Evolutionary conservation across 2,888 invertebrate species (phyloP).

Genomic region (Cheiracanthium punctorium): DNA sequence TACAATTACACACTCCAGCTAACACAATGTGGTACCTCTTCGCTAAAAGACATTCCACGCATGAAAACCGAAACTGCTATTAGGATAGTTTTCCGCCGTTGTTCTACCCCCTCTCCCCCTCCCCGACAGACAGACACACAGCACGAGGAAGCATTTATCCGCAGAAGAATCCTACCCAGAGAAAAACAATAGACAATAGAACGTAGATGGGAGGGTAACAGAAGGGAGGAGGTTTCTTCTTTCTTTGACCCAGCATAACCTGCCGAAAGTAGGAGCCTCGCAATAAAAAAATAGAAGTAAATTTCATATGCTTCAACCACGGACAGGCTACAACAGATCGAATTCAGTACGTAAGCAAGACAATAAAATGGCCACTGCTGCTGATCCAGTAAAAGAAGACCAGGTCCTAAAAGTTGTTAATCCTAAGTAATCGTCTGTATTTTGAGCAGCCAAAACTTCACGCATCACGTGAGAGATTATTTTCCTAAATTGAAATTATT

Average conservation of each 20-base stretch:
- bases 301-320: neutral
- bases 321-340: neutral
- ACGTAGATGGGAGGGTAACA: neutral
- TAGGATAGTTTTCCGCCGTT: neutral
- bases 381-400: neutral
- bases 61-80: neutral
- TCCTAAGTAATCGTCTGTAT: neutral
- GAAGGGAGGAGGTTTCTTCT: neutral
- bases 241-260: neutral
- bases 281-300: neutral
- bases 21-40: too few species aligned
- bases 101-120: too few species aligned
- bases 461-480: neutral
- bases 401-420: neutral
- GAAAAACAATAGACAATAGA: slow-evolving; percentile 6
- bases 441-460: neutral
- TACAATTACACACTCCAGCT: too few species aligned
- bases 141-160: slow-evolving; percentile 8
- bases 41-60: neutral
- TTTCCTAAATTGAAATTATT: neutral
- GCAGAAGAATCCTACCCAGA: neutral
- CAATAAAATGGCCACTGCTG: neutral
- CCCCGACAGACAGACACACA: too few species aligned
- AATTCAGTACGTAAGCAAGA: neutral
- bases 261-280: neutral